These are phyloP conservation scores for Pachyramphus minor DNA, from an alignment of 2,113 vertebrate species.

Conservation along the genomic window DNA sequence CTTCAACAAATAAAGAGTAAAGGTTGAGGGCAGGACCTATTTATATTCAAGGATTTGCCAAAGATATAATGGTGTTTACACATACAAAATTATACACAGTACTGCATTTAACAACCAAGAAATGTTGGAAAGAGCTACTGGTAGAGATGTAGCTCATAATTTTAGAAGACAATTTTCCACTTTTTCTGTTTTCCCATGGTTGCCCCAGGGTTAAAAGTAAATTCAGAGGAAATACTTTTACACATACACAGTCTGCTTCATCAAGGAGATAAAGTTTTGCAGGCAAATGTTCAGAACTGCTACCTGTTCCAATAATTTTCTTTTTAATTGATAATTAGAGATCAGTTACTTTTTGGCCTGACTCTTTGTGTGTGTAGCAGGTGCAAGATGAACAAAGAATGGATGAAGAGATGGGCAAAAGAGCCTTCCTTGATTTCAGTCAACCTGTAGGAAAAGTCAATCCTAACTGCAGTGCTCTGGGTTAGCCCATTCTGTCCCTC, in stretches of 20 bases:
- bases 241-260: background rate
- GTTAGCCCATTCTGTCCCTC: background rate
- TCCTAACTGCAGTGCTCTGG: background rate
- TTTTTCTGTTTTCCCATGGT: slow-evolving; percentile 76
- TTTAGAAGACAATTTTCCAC: slow-evolving; percentile 76
- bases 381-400: background rate
- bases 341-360: background rate
- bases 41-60: background rate
- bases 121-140: slow-evolving; percentile 11
- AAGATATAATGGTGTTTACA: background rate
- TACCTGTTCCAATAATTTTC: background rate
- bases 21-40: background rate
- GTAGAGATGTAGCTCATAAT: slow-evolving; percentile 61
- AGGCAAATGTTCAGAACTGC: background rate
- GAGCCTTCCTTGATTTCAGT: background rate
- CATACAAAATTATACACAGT: background rate
- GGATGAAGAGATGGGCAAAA: background rate
- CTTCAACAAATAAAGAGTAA: background rate
- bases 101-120: background rate
- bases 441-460: background rate
- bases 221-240: background rate
- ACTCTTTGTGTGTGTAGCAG: background rate
- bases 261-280: background rate
- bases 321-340: background rate
- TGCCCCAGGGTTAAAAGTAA: slow-evolving; percentile 61